phyloP scores from a whole-genome alignment of 2,113 vertebrate genomes.

The Myrmecobius fasciatus region DNA sequence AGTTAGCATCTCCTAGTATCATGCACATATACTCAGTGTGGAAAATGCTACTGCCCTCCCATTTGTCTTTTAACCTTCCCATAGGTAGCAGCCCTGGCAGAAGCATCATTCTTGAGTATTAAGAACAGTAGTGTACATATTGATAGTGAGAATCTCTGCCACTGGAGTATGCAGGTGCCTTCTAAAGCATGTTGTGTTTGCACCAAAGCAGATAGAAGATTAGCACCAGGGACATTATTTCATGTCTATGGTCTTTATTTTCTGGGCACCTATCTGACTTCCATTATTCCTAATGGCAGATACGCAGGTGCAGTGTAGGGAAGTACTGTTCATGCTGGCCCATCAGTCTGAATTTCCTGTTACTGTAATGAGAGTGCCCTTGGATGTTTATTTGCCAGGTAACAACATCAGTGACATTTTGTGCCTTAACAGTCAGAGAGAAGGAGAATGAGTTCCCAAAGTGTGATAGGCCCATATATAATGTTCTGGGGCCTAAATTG shows the following conservation, averaged over 20 bases:
- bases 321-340: not conserved
- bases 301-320: not conserved
- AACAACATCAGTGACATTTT: slow-evolving; percentile 7
- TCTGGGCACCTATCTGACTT: not conserved
- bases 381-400: slow-evolving; percentile 17
- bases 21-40: not conserved
- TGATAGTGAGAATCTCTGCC: not conserved
- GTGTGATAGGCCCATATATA: not conserved
- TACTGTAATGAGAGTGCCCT: not conserved
- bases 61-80: not conserved
- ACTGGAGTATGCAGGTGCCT: not conserved
- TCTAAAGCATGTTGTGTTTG: not conserved
- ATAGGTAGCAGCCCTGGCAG: not conserved
- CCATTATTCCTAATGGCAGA: slow-evolving; percentile 12
- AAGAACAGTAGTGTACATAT: not conserved
- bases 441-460: not conserved
- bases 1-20: not conserved
- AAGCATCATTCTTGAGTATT: not conserved
- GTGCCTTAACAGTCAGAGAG: not conserved
- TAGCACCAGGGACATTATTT: not conserved
- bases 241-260: not conserved
- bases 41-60: not conserved
- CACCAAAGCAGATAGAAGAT: not conserved
- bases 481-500: slow-evolving; percentile 10
- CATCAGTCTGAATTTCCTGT: not conserved